Evolutionary conservation across 2,113 vertebrate genomes (phyloP).

Genomic region (Romanogobio albipinnatus): DNA sequence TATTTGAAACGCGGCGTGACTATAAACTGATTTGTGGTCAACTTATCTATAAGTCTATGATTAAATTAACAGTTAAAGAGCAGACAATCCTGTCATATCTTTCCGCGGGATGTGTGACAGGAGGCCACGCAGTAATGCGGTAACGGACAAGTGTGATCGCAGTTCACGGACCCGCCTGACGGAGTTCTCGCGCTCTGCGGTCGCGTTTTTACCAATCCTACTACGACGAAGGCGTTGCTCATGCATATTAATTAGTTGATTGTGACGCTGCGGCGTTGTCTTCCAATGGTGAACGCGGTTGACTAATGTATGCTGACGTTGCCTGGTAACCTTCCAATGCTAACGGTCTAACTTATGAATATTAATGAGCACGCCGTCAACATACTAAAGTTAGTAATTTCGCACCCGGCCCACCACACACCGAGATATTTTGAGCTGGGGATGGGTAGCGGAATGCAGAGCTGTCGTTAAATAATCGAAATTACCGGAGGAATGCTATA

Average conservation of each 20-base stretch:
- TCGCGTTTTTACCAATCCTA: not conserved
- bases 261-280: not conserved
- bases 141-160: constrained; percentile 6
- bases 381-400: not conserved
- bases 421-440: not conserved
- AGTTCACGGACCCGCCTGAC: constrained; percentile 7
- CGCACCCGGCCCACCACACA: constrained; percentile 36
- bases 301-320: constrained; percentile 3
- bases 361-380: constrained; percentile 21
- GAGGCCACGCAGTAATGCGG: constrained; percentile 25
- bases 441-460: not conserved
- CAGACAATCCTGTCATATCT: not conserved
- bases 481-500: not conserved
- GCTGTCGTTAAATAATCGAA: not conserved
- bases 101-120: not conserved
- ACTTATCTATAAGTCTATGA: no score
- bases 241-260: not conserved
- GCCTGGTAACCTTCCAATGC: constrained; percentile 22
- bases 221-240: not conserved
- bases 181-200: not conserved
- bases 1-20: not conserved
- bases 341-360: constrained; percentile 12
- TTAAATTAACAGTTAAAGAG: not conserved
- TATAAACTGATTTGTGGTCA: not conserved
- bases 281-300: not conserved